Percentiles rank a stretch among this genome's conserved stretches.
These are phyloP conservation scores for Pristionchus pacificus DNA, from an alignment of 1,140 invertebrate genomes.

Conservation along the genomic window DNA sequence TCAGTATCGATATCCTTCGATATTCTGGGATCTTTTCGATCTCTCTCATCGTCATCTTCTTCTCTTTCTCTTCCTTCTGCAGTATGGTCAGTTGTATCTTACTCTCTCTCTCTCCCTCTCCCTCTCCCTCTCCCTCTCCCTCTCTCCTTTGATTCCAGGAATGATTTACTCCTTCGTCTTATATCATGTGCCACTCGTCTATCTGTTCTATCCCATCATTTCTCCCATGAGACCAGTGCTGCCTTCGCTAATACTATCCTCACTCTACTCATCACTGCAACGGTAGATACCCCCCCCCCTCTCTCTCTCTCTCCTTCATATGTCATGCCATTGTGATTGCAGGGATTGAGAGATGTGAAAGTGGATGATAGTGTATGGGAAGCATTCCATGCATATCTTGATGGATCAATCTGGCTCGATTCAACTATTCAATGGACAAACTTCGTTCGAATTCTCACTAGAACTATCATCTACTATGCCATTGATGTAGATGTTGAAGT, in stretches of 20 bases:
- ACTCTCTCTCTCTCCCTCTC: not conserved
- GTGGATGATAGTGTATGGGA: too few species aligned
- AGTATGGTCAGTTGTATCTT: constrained; percentile 38
- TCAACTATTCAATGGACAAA: too few species aligned
- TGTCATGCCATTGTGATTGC: constrained; percentile 47
- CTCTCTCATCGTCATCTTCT: constrained; percentile 39
- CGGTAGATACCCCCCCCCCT: constrained; percentile 1
- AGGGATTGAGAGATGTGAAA: constrained; percentile 46
- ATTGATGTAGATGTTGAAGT: too few species aligned
- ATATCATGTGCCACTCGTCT: constrained; percentile 22
- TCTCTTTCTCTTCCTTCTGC: constrained; percentile 39
- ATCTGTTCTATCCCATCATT: constrained; percentile 37
- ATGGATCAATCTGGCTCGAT: too few species aligned
- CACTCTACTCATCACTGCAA: constrained; percentile 15
- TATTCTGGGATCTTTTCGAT: constrained; percentile 33
- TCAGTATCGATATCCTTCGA: constrained; percentile 25
- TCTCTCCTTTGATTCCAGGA: constrained; percentile 4
- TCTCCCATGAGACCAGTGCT: constrained; percentile 38
- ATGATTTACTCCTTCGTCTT: constrained; percentile 20
- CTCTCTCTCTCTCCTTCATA: constrained; percentile 38
- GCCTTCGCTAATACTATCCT: constrained; percentile 40
- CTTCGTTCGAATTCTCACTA: too few species aligned
- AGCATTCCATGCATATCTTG: too few species aligned
- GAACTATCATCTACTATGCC: too few species aligned
- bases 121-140: not conserved